Conservation (phyloP, 1,140 invertebrate species). For the Drosophila bocki region DNA sequence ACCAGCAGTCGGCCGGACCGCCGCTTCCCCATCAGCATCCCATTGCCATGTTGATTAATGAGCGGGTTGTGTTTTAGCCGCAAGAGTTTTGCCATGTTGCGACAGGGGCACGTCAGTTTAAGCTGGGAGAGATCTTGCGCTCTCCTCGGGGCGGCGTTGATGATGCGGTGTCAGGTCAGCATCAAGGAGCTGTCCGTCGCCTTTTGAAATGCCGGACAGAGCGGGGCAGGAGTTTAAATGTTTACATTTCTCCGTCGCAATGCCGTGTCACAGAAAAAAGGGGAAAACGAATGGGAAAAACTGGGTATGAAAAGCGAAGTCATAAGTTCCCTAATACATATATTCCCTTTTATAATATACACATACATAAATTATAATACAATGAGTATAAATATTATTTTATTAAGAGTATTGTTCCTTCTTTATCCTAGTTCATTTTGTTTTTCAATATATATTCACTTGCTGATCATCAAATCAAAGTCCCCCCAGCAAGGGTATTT, state of each 20-base stretch:
- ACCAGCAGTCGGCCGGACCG: conserved; percentile 21
- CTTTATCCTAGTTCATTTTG: too few species aligned
- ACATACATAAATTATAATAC: too few species aligned
- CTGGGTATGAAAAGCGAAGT: neutral
- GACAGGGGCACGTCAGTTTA: conserved; percentile 59
- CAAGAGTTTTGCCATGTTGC: conserved; percentile 55
- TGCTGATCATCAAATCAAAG: too few species aligned
- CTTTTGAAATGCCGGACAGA: conserved; percentile 10
- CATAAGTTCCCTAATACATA: neutral
- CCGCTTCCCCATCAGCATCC: conserved; percentile 27
- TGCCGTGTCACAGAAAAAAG: conserved; percentile 25
- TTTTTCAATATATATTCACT: neutral
- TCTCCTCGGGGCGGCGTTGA: conserved; percentile 35
- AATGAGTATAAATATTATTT: too few species aligned
- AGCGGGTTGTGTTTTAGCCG: conserved; percentile 55
- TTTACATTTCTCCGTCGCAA: conserved; percentile 51
- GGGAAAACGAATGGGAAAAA: conserved; percentile 5
- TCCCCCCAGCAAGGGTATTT: conserved; percentile 22
- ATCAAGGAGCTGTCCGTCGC: conserved; percentile 50
- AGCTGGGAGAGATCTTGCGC: conserved; percentile 38
- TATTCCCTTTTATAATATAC: too few species aligned
- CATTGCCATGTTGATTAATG: conserved; percentile 55
- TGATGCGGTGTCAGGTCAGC: conserved; percentile 51
- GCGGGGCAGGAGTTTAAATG: conserved; percentile 31
- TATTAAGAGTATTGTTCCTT: too few species aligned